A percentile compares a stretch with the other conserved stretches of the same genome.
Conservation (phyloP, 2,113 vertebrate genomes). For the Hemiprocne comata region DNA sequence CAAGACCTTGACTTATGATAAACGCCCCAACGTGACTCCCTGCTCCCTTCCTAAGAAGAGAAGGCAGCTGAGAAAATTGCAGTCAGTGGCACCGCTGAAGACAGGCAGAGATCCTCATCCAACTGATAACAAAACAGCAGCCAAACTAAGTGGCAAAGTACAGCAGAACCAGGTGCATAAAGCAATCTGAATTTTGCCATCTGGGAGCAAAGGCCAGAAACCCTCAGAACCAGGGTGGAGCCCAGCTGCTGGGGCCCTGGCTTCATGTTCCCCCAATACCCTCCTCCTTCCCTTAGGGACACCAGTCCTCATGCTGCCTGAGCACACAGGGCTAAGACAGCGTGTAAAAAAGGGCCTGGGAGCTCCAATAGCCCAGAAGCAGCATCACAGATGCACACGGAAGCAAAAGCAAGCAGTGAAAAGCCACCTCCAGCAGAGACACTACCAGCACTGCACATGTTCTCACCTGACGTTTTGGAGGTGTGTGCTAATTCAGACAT, state of each 20-base stretch:
- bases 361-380: not conserved
- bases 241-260: not conserved
- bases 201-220: not conserved
- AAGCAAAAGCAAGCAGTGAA: not conserved
- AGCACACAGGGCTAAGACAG: not conserved
- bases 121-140: not conserved
- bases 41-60: not conserved
- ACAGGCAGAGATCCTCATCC: not conserved
- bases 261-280: rapidly evolving
- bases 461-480: rapidly evolving
- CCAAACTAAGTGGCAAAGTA: not conserved
- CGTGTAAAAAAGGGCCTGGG: not conserved
- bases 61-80: not conserved
- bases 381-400: rapidly evolving
- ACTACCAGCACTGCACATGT: not conserved
- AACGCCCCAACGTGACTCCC: not conserved
- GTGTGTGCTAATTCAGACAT: rapidly evolving
- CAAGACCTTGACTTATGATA: not conserved
- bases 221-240: not conserved
- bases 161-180: not conserved
- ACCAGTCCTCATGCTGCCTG: not conserved
- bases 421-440: not conserved
- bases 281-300: not conserved
- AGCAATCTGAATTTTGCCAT: not conserved
- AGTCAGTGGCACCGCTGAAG: not conserved